Evolutionary conservation across 2,797 vertebrate genomes (phyloP), one percentile per base, ranked within the genome.

Genomic region (Gymnoscopelus braueri): DNA sequence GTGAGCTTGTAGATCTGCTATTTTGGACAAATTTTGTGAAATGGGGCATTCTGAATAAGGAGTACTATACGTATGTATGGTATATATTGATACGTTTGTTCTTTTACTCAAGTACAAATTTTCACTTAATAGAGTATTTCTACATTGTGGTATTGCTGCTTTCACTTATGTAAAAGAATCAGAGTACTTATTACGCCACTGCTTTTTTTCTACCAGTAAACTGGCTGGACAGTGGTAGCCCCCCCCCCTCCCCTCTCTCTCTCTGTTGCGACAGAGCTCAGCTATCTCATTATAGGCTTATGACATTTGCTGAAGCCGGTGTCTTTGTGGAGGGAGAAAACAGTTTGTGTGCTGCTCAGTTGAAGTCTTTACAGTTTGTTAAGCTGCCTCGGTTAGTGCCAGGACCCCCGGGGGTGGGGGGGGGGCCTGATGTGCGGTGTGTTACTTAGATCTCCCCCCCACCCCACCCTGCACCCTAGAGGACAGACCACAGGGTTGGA

Each of bases 221-320:
- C 39, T 44, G 39, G 9, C 39, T 44, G 39, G 39, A 51, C 50
- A 51, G 50, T 13, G 50, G 50, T n/a, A 15, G 12, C 3, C n/a
- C n/a, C n/a, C n/a, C 50, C n/a, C 12, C n/a, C 5, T 13, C 14
- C 1, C 1, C 5, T 3, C 13, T 51, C 50, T n/a, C 50, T 15
- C 14, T 61, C 3, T 49, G 19, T 19, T 48, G 23, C 83, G 75
- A 94, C 94, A 77, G 91, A 95, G 95, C 96, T 96, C 94, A 95
- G 95, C 93, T 94, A 95, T 95, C 95, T 96, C 95, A 96, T 96
- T 97, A 97, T 95, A 94, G 94, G 96, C 95, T 97, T 96, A 96
- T 94, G 93, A 94, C 95, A 95, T 96, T 96, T 95, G 94, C 95
- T 95, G 93, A 93, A 94, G 93, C 92, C 93, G 92, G 92, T 93